phyloP scores from a whole-genome alignment of 2,888 invertebrate species.

The Lamellibrachia columna region DNA sequence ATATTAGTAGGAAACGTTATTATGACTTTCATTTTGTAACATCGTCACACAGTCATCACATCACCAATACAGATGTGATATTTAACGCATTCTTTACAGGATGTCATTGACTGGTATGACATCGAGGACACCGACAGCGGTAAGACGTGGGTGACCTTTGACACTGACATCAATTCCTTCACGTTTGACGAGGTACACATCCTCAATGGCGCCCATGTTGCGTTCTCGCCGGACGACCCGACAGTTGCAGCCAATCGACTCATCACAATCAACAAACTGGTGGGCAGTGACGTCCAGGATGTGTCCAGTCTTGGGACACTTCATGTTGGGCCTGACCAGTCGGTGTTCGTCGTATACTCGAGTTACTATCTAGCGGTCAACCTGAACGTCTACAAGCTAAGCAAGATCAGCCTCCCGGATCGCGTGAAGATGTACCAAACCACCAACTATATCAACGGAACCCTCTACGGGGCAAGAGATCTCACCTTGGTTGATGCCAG shows the following conservation, averaged over 20 bases:
- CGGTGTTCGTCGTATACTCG: constrained; percentile 39
- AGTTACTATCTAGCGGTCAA: constrained; percentile 45
- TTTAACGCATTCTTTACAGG: background rate
- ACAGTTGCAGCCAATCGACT: constrained; percentile 28
- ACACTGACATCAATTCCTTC: constrained; percentile 29
- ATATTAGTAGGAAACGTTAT: too few relatives aligned
- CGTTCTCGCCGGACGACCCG: constrained; percentile 41
- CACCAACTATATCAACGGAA: constrained; percentile 42
- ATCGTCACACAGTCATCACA: background rate
- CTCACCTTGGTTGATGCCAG: background rate
- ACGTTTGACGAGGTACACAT: constrained; percentile 45
- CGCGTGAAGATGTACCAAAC: constrained; percentile 42
- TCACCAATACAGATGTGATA: background rate
- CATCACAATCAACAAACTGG: constrained; percentile 40
- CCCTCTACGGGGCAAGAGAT: background rate
- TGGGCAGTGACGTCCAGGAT: constrained; percentile 41
- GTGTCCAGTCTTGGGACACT: constrained; percentile 41
- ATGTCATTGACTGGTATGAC: background rate
- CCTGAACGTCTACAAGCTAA: constrained; percentile 42
- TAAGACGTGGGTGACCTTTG: constrained; percentile 48
- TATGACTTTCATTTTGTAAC: too few relatives aligned
- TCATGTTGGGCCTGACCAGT: constrained; percentile 47
- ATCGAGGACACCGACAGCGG: constrained; percentile 39
- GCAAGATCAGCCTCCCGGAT: constrained; percentile 40
- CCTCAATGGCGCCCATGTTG: constrained; percentile 48